Evolutionary conservation across 2,888 invertebrate species (phyloP).

Genomic region (Catonia carolina): DNA sequence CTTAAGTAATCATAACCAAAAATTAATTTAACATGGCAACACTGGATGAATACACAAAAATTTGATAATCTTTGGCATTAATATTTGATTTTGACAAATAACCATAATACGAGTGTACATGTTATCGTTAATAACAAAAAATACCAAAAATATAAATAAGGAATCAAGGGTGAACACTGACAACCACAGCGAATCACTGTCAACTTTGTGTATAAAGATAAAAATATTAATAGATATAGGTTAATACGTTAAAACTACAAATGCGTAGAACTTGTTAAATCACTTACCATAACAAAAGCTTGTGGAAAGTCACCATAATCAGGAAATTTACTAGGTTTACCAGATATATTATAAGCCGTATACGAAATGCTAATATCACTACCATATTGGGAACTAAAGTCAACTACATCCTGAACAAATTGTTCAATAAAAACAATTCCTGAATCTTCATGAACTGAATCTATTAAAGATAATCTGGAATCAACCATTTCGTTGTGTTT

Average conservation of each 20-base stretch:
- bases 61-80: too few species aligned
- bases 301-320: constrained; percentile 87
- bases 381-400: constrained; percentile 87
- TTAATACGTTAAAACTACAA: background rate
- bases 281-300: constrained; percentile 78
- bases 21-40: too few species aligned
- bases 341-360: constrained; percentile 77
- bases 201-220: background rate
- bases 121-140: too few species aligned
- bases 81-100: too few species aligned
- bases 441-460: constrained; percentile 19
- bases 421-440: constrained; percentile 55
- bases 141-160: too few species aligned
- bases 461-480: constrained; percentile 19
- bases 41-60: too few species aligned
- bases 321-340: constrained; percentile 78
- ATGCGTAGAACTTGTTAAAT: too few species aligned
- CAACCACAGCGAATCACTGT: too few species aligned
- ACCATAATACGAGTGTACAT: too few species aligned
- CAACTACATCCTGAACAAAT: constrained; percentile 68
- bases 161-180: too few species aligned
- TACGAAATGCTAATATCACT: constrained; percentile 82
- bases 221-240: background rate
- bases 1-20: too few species aligned
- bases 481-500: constrained; percentile 21